Base-by-base conservation (phyloP, 2,888 invertebrate genomes). In the Drosophila fulvimacula region DNA sequence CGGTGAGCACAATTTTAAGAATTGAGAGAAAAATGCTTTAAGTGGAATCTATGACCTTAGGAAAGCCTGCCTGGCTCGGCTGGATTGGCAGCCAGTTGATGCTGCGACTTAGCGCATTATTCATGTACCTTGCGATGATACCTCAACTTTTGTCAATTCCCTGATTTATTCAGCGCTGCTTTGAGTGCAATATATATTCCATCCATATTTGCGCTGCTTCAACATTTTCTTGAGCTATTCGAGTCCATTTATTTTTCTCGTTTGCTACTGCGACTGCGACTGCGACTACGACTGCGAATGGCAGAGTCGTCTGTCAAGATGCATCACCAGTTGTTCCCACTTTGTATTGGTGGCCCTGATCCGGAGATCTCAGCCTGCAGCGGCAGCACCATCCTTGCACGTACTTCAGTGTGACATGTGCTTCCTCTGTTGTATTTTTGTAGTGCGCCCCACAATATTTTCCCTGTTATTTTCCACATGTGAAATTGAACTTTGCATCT, bases 401-500 rank as follows among this genome's bases (percentile, higher is more conserved):
- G 81, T 84, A 74, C 69, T 69, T 67, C 72, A 69, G 52, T 70
- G 73, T 85, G 85, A 85, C 85, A 89, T 85, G 88, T 85, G 89
- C 88, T 85, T 85, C 85, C 85, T 85, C 85, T 87, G 70, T 78
- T 80, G 66, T 81, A 88, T 86, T 81, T 86, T 68, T 51, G 70
- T 76, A 63, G 69, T 71, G 51, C 58, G 57, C 48, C 57, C 68
- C 57, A 63, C 69, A 64, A 65, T 73, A 70, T 76, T 72, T 73
- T 59, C 63, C 67, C 73, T 85, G 77, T 69, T 85, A 76, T 88
- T 81, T 83, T 88, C 83, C 81, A 88, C 88, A 83, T 83, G 88
- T 89, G 88, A 84, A 85, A 85, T 81, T 85, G 85, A 85, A 85
- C 85, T 85, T 85, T 85, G 85, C 88, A 89, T 85, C 83, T 88